Evolutionary conservation across 2,113 vertebrate genomes (phyloP).

Genomic region (Romanogobio albipinnatus): DNA sequence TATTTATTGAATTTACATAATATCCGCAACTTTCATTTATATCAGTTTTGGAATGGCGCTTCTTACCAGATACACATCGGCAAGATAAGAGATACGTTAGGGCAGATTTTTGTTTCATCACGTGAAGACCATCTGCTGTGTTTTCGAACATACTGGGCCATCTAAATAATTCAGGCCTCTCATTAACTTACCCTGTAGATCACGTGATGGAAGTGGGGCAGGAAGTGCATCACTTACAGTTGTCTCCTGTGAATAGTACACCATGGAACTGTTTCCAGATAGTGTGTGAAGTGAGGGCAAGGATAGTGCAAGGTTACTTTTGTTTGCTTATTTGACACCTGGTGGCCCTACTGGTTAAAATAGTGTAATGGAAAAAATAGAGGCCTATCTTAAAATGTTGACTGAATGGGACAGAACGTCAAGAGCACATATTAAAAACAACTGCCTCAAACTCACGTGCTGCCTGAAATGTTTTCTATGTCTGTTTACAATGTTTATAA

Average conservation of each 20-base stretch:
- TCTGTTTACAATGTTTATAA: not conserved
- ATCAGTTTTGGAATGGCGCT: not conserved
- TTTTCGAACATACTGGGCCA: not conserved
- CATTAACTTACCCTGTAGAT: slow-evolving; percentile 51
- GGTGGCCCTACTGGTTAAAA: not conserved
- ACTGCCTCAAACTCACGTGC: not conserved
- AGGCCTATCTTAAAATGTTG: not conserved
- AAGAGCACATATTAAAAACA: not conserved
- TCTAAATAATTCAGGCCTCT: slow-evolving; percentile 56
- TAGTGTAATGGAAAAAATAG: not conserved
- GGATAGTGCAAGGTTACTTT: slow-evolving; percentile 7
- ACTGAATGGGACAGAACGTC: not conserved
- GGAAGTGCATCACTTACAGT: not conserved
- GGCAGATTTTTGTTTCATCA: slow-evolving; percentile 33
- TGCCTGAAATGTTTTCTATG: not conserved
- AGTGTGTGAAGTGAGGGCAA: not conserved
- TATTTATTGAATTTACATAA: slow-evolving; percentile 25
- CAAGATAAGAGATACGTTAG: not conserved
- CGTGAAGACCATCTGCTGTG: slow-evolving; percentile 30
- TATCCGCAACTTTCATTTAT: not conserved
- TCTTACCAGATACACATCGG: not conserved
- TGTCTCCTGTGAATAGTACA: slow-evolving; percentile 31
- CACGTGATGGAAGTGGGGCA: slow-evolving; percentile 6
- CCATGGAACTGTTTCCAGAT: slow-evolving; percentile 28
- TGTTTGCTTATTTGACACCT: not conserved